A percentile compares a stretch with the other conserved stretches of the same genome.
Conservation (phyloP, 2,113 vertebrate species). For the Corydoras sp. region DNA sequence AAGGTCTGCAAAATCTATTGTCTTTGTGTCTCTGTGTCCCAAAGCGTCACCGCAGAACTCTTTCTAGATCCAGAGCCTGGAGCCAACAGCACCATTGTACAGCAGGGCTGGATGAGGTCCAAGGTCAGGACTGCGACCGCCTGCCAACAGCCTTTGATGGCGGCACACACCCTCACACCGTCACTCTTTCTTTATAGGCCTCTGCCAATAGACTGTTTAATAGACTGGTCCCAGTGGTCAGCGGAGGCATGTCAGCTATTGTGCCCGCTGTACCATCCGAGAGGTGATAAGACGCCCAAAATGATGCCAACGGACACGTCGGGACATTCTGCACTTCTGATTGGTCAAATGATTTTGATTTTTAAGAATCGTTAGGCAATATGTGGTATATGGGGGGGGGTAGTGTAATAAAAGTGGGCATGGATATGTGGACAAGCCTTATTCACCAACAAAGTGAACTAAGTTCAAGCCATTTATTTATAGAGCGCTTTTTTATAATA, state of each 20-base stretch:
- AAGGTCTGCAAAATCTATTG: conserved; percentile 15
- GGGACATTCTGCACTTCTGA: too few relatives aligned
- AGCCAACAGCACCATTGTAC: conserved; percentile 53
- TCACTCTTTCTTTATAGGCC: conserved; percentile 29
- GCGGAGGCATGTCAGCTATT: background rate
- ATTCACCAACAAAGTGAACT: too few relatives aligned
- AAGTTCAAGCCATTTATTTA: too few relatives aligned
- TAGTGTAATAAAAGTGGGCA: too few relatives aligned
- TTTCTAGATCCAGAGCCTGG: conserved; percentile 42
- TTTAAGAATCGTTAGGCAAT: too few relatives aligned
- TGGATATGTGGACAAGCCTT: too few relatives aligned
- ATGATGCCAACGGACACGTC: too few relatives aligned
- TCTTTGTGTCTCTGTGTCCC: background rate
- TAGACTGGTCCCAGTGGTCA: background rate
- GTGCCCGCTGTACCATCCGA: background rate
- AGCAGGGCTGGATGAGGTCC: conserved; percentile 36
- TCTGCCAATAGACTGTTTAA: conserved; percentile 3
- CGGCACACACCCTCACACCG: conserved; percentile 4
- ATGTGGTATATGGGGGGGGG: too few relatives aligned
- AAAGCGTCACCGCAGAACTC: background rate
- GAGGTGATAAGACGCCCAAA: too few relatives aligned
- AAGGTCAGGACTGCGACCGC: conserved; percentile 47
- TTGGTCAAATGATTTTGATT: too few relatives aligned
- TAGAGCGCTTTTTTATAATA: too few relatives aligned
- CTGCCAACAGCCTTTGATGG: conserved; percentile 13